Conservation (phyloP, 2,888 invertebrate species). For the Trissoscelio sp. region DNA sequence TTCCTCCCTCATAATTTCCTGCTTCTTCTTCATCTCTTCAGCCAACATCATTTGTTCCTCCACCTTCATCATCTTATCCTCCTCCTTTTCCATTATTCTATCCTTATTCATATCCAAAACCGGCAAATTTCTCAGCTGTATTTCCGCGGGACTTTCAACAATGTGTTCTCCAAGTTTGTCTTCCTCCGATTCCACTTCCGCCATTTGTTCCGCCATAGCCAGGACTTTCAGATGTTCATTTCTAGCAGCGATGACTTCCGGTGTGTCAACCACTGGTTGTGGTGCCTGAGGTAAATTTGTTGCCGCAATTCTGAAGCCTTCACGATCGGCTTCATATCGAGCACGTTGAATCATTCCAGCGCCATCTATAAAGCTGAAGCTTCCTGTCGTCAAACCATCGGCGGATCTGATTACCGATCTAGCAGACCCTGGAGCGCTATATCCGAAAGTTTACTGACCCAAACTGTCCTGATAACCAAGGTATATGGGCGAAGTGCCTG, state of each 20-base stretch:
- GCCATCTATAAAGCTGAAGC: conserved; percentile 83
- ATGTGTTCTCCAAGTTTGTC: neutral
- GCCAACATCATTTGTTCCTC: neutral
- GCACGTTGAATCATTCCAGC: conserved; percentile 83
- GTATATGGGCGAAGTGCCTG: conserved; percentile 69
- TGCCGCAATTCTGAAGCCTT: conserved; percentile 84
- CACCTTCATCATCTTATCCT: conserved; percentile 6
- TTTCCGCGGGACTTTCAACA: conserved; percentile 4
- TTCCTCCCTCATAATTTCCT: conserved; percentile 15
- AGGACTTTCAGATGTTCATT: conserved; percentile 79
- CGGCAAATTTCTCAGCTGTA: neutral
- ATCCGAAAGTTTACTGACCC: conserved; percentile 83
- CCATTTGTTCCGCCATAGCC: conserved; percentile 77
- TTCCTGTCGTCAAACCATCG: conserved; percentile 83
- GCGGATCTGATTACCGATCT: conserved; percentile 81
- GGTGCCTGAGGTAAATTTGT: conserved; percentile 83
- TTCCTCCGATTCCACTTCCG: conserved; percentile 41
- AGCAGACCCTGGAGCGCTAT: conserved; percentile 78
- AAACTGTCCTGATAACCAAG: conserved; percentile 81
- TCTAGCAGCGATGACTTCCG: conserved; percentile 82
- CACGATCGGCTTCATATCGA: conserved; percentile 82
- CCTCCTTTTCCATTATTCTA: conserved; percentile 3
- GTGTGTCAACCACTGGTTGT: conserved; percentile 79
- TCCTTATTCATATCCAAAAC: neutral
- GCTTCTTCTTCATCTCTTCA: neutral